These are phyloP conservation scores for Meghimatium bilineatum DNA, from an alignment of 2,888 invertebrate genomes.

Conservation along the genomic window DNA sequence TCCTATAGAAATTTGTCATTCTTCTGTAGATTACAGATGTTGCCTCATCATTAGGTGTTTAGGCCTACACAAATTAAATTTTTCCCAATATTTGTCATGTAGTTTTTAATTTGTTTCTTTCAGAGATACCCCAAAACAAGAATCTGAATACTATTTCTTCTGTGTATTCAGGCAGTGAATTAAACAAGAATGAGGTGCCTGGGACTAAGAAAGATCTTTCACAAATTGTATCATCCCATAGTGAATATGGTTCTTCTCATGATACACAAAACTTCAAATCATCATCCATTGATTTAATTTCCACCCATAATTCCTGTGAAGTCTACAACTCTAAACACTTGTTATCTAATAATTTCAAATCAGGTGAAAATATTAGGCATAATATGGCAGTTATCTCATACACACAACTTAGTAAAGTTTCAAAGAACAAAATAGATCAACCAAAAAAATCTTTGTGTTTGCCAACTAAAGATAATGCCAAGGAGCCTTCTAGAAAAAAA, in stretches of 20 bases:
- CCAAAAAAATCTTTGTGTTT: constrained; percentile 7
- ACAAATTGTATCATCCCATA: not conserved
- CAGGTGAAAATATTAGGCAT: not conserved
- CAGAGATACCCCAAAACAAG: not conserved
- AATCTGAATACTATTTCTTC: not conserved
- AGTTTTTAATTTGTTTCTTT: not conserved
- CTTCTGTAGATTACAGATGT: not conserved
- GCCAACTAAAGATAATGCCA: not conserved
- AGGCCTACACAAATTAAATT: not conserved
- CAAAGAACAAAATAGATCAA: not conserved
- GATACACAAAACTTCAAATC: not conserved
- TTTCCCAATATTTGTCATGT: not conserved
- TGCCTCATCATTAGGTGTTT: no score
- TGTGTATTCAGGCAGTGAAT: not conserved
- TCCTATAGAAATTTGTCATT: not conserved
- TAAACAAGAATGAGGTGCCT: not conserved
- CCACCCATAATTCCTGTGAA: not conserved
- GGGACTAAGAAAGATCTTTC: not conserved
- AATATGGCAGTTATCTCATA: not conserved
- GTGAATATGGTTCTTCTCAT: not conserved
- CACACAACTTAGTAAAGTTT: no score
- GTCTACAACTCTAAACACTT: not conserved
- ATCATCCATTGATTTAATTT: not conserved
- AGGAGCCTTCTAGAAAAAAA: not conserved
- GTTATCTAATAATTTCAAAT: not conserved